Conservation (phyloP, 2,888 invertebrate species). For the Alcis repandata region DNA sequence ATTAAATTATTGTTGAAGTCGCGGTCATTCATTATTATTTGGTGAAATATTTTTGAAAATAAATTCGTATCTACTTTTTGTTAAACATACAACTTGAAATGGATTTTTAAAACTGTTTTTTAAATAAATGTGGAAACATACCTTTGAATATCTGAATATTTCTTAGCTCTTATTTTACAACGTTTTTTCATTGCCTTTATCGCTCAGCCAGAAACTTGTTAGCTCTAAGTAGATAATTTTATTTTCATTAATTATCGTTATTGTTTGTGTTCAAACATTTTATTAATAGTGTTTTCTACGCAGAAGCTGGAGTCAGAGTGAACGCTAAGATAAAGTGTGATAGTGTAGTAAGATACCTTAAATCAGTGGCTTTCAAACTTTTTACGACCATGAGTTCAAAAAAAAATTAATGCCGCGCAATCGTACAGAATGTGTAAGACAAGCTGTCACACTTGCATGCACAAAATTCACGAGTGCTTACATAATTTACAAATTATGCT, state of each 20-base stretch:
- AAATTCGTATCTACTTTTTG: neutral
- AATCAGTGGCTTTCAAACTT: constrained; percentile 11
- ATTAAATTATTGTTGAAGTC: neutral
- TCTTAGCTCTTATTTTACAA: constrained; percentile 65
- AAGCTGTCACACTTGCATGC: too few species aligned
- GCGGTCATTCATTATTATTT: neutral
- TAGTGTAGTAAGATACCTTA: constrained; percentile 49
- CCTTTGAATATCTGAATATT: constrained; percentile 66
- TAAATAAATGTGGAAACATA: constrained; percentile 34
- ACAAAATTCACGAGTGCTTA: too few species aligned
- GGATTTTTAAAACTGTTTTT: too few species aligned
- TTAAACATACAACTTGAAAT: neutral
- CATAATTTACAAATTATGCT: too few species aligned
- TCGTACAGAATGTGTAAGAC: too few species aligned
- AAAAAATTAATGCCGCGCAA: too few species aligned
- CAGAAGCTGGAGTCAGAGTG: constrained; percentile 51
- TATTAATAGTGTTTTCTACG: constrained; percentile 12
- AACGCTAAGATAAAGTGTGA: constrained; percentile 52
- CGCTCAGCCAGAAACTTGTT: neutral
- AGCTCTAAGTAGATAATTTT: constrained; percentile 37
- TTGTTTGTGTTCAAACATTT: constrained; percentile 13
- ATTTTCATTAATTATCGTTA: constrained; percentile 41
- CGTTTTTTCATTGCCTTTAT: constrained; percentile 73
- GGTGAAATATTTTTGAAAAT: neutral
- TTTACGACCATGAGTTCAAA: neutral